Evolutionary conservation across 2,888 invertebrate species (phyloP), one percentile per base, ranked within the genome.

Genomic region (Hydriomena furcata): DNA sequence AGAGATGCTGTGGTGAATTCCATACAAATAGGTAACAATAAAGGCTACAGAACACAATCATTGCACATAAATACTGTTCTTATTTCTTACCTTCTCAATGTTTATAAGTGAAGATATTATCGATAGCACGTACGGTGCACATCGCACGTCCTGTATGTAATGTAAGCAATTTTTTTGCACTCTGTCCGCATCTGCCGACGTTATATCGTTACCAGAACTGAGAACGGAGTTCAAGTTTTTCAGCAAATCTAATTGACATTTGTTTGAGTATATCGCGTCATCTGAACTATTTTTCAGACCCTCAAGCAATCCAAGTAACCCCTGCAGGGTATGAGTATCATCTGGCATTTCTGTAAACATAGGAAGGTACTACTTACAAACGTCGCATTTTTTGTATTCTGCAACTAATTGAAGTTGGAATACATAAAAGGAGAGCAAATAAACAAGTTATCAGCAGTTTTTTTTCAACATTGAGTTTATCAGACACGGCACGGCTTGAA

Each of bases 101-200:
- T 37, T 38, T 43, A 52, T 43, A n/a, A 52, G 25, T 7, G 28
- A 10, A 21, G 47, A 43, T 10, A 47, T 35, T 21, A 47, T 48
- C 7, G 43, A 30, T 10, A 43, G 12, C 25, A 47, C 10, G 12
- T 48, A 35, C 2, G 42, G 36, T 36, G 42, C 28, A 6, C 32
- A 37, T 45, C 24, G 23, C 32, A 52, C 17, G 25, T 47, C 40
- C 13, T 66, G 25, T 59, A 23, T 27, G 58, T 46, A 13, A 53
- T 23, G 24, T 57, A 60, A 52, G 52, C 55, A 43, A 52, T 67
- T 17, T 32, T 42, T 76, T 72, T 52, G 2, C 63, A 54, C 37
- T 42, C 45, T 54, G 10, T 54, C 34, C 24, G 45, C 49, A 7
- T 49, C 41, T 7, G 7, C 7, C 1, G 27, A 8, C 7, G 36